phyloP scores from a whole-genome alignment of 2,888 invertebrate species.

The Thera obeliscata region DNA sequence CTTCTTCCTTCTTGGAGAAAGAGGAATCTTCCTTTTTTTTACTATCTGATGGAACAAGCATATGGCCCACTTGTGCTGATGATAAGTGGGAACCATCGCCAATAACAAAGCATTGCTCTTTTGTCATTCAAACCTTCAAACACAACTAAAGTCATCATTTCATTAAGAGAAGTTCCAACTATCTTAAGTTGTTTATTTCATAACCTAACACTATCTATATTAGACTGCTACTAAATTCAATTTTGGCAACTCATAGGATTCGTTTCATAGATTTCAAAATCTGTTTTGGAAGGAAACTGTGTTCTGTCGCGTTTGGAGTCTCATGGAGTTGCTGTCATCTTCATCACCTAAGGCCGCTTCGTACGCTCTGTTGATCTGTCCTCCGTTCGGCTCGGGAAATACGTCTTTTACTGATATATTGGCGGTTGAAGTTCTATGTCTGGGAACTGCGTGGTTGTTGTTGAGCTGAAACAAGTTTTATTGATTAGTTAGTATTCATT shows the following conservation, averaged over 20 bases:
- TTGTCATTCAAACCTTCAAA: conserved; percentile 1
- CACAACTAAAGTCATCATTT: conserved; percentile 24
- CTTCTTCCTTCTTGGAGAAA: background rate
- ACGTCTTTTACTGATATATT: conserved; percentile 92
- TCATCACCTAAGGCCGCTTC: conserved; percentile 87
- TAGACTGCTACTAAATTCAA: conserved; percentile 45
- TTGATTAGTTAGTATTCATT: background rate
- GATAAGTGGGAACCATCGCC: no score
- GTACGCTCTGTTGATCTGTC: conserved; percentile 91
- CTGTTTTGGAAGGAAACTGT: conserved; percentile 85
- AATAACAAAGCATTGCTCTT: no score
- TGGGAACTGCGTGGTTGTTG: conserved; percentile 86
- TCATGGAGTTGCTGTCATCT: conserved; percentile 89
- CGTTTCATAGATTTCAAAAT: conserved; percentile 56
- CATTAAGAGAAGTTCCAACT: conserved; percentile 11
- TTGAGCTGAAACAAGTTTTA: conserved; percentile 75
- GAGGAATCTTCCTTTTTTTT: background rate
- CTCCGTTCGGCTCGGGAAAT: conserved; percentile 88
- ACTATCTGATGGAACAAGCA: no score
- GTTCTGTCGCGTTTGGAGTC: conserved; percentile 87
- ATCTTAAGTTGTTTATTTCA: conserved; percentile 25
- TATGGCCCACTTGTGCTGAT: no score
- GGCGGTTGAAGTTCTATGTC: conserved; percentile 90
- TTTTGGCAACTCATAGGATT: conserved; percentile 62
- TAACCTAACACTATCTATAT: conserved; percentile 20